Evolutionary conservation across 2,113 vertebrate genomes (phyloP).

Genomic region (Etheostoma cragini): DNA sequence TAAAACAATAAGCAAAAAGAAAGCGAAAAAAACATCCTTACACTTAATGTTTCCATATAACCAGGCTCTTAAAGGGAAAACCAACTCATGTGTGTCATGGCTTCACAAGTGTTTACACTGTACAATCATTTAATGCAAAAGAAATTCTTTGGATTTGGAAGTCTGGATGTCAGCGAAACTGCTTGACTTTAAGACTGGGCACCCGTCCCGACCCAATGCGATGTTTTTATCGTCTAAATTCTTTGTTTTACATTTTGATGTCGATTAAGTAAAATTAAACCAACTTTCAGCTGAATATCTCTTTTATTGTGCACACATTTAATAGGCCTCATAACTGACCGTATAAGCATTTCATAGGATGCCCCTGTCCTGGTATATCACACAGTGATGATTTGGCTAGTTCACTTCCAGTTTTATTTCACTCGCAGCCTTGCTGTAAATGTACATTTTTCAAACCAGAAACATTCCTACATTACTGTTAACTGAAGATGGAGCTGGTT

Average conservation of each 20-base stretch:
- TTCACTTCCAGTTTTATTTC: conserved; percentile 38
- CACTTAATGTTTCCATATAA: conserved; percentile 54
- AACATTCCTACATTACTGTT: conserved; percentile 5
- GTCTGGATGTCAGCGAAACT: conserved; percentile 1
- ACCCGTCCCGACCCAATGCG: conserved; percentile 8
- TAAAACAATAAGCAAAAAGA: conserved; percentile 41
- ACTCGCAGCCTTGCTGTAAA: conserved; percentile 10
- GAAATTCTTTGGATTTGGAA: conserved; percentile 58
- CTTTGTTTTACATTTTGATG: neutral
- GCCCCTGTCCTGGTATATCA: conserved; percentile 20
- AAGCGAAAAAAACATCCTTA: conserved; percentile 32
- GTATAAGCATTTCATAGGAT: neutral
- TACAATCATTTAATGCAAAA: conserved; percentile 46
- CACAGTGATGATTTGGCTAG: conserved; percentile 54
- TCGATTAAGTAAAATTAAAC: conserved; percentile 1
- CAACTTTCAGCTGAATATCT: neutral
- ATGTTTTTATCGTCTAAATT: neutral
- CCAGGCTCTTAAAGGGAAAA: conserved; percentile 45
- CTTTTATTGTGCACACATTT: conserved; percentile 3
- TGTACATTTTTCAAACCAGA: conserved; percentile 24
- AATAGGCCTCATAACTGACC: neutral
- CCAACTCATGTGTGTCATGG: conserved; percentile 30
- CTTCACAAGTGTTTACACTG: conserved; percentile 52
- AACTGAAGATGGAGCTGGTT: conserved; percentile 26
- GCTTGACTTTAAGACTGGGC: conserved; percentile 2